Evolutionary conservation across 2,797 vertebrate species (phyloP).

Genomic region (Pantherophis alleghaniensis): DNA sequence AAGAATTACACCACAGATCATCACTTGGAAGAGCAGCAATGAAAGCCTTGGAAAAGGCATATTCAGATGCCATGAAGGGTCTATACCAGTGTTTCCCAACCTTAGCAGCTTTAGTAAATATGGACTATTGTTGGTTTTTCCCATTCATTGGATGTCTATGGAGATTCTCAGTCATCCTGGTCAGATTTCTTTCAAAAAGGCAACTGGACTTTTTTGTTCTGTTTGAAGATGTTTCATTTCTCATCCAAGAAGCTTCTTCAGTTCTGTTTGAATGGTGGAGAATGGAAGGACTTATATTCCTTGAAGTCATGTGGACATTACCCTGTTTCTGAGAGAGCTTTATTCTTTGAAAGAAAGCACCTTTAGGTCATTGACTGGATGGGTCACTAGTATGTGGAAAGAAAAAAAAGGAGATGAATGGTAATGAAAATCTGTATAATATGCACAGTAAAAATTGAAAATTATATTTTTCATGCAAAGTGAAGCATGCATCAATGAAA

Average conservation of each 20-base stretch:
- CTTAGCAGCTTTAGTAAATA: neutral
- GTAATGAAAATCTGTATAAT: constrained; percentile 14
- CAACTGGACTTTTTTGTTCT: no score
- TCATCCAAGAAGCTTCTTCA: no score
- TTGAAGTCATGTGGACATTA: no score
- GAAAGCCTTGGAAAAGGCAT: neutral
- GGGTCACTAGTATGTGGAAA: neutral
- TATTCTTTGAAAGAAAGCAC: no score
- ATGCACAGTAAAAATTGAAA: neutral
- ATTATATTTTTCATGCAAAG: neutral
- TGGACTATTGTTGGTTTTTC: neutral
- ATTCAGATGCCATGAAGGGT: neutral
- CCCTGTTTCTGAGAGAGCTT: no score
- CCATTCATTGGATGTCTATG: no score
- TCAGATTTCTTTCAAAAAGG: no score
- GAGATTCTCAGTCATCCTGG: no score
- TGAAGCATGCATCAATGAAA: neutral
- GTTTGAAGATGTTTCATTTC: no score
- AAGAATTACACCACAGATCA: neutral
- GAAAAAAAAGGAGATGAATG: neutral
- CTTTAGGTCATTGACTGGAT: neutral
- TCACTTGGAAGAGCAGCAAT: neutral
- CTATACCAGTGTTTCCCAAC: neutral
- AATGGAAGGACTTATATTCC: no score
- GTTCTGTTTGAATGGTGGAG: no score